Conservation (phyloP, 2,888 invertebrate genomes). For the Brachyptera putata region DNA sequence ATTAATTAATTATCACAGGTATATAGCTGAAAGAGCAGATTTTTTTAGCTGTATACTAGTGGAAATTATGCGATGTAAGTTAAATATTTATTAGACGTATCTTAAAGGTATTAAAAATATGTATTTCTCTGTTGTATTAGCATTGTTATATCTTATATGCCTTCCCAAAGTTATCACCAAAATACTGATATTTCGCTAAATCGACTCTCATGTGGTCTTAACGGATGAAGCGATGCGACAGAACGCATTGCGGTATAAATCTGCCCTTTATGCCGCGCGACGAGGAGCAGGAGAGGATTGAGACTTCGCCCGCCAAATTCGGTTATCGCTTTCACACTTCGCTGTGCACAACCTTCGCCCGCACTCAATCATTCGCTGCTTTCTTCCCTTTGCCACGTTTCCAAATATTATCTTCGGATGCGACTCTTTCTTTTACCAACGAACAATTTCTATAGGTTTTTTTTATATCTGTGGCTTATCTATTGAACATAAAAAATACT, state of each 20-base stretch:
- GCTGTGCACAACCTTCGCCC: slow-evolving; percentile 9
- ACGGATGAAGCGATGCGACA: not conserved
- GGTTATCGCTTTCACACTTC: slow-evolving; percentile 25
- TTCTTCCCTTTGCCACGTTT: not conserved
- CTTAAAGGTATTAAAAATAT: too few relatives aligned
- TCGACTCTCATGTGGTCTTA: too few relatives aligned
- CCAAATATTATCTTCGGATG: not conserved
- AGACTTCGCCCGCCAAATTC: slow-evolving; percentile 20
- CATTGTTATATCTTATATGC: too few relatives aligned
- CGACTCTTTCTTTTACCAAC: not conserved
- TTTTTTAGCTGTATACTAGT: too few relatives aligned
- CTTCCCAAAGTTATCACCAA: too few relatives aligned
- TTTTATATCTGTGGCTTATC: not conserved
- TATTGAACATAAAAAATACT: not conserved
- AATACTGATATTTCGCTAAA: too few relatives aligned
- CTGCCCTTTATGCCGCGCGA: not conserved
- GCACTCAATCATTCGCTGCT: slow-evolving; percentile 6
- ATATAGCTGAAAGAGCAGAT: too few relatives aligned
- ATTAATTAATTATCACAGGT: too few relatives aligned
- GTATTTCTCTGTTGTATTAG: too few relatives aligned
- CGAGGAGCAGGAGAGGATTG: not conserved
- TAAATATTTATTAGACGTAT: too few relatives aligned
- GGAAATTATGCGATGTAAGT: too few relatives aligned
- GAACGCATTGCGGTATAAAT: slow-evolving; percentile 1
- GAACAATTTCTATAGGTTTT: slow-evolving; percentile 5